These are phyloP conservation scores for Myiopsitta monachus DNA, from an alignment of 2,113 vertebrate genomes.

Conservation along the genomic window DNA sequence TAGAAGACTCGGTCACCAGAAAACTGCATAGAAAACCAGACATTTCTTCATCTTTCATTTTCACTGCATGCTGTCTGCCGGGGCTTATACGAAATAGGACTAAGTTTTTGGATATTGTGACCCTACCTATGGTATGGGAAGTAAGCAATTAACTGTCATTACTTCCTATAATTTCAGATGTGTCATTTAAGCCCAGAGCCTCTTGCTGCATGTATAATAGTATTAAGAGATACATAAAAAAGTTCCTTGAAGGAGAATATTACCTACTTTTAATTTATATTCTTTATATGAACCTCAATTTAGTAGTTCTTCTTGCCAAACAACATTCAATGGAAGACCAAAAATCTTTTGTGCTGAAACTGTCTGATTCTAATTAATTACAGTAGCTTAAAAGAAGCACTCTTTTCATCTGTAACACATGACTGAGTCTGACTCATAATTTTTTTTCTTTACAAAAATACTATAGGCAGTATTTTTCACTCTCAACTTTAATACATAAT, in stretches of 20 bases:
- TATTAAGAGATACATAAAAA: background rate
- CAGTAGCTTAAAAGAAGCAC: background rate
- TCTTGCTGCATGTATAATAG: background rate
- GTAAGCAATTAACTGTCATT: background rate
- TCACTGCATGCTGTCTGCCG: background rate
- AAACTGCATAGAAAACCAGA: constrained; percentile 66
- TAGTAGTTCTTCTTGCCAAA: background rate
- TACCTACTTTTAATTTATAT: background rate
- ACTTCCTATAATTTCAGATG: background rate
- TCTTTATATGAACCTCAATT: background rate
- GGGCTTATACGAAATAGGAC: background rate
- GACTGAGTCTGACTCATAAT: background rate
- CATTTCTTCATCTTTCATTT: background rate
- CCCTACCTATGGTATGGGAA: background rate
- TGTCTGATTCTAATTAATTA: background rate
- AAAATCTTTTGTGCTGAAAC: background rate
- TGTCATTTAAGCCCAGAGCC: background rate
- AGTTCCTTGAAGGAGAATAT: background rate
- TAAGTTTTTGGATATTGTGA: background rate
- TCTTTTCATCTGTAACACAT: background rate
- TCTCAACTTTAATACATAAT: background rate
- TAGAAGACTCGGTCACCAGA: constrained; percentile 73
- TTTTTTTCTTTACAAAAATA: background rate
- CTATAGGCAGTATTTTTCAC: background rate
- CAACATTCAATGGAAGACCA: background rate